Evolutionary conservation across 1,140 invertebrate genomes (phyloP).

Genomic region (Bombus difficillimus): DNA sequence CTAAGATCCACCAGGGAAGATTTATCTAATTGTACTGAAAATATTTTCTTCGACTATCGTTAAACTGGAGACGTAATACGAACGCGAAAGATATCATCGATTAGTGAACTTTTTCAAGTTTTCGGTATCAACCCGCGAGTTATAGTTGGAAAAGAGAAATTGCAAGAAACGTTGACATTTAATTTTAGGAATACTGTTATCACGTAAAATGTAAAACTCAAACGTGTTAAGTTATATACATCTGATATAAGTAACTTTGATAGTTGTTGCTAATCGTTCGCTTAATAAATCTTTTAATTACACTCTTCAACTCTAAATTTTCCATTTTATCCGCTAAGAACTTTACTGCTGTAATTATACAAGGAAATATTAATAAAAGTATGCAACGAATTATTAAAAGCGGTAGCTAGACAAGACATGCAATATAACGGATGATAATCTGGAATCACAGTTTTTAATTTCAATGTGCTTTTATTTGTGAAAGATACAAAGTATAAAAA

Average conservation of each 20-base stretch:
- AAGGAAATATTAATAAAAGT: neutral
- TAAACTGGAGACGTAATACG: neutral
- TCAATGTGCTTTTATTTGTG: neutral
- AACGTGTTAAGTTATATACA: neutral
- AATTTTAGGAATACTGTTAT: neutral
- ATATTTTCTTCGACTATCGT: neutral
- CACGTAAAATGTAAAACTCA: neutral
- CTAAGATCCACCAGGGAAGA: no score
- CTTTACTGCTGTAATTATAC: neutral
- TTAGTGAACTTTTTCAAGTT: neutral
- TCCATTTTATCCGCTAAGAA: neutral
- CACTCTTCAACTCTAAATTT: neutral
- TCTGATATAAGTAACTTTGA: conserved; percentile 14
- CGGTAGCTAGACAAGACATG: neutral
- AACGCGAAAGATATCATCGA: neutral
- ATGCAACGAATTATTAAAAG: neutral
- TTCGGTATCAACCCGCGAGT: neutral
- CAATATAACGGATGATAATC: neutral
- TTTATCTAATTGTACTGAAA: neutral
- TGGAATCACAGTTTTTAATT: neutral
- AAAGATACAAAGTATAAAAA: neutral
- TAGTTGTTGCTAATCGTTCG: neutral
- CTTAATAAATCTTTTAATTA: conserved; percentile 11
- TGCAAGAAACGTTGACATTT: neutral
- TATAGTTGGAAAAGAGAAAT: neutral